These are phyloP conservation scores for Andinoacara biseriatus DNA, from an alignment of 2,113 vertebrate species.

Conservation along the genomic window DNA sequence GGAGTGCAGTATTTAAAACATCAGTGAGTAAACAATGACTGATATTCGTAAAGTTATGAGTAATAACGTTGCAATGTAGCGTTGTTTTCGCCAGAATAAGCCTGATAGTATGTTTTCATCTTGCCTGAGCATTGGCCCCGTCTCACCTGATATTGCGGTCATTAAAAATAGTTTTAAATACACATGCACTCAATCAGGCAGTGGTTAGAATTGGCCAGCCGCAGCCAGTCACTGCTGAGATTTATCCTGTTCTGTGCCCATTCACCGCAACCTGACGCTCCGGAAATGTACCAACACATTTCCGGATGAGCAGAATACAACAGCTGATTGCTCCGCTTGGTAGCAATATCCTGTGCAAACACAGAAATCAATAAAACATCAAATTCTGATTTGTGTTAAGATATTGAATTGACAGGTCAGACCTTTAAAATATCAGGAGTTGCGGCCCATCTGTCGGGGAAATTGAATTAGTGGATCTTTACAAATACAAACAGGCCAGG, in stretches of 20 bases:
- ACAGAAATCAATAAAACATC: not conserved
- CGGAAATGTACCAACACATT: not conserved
- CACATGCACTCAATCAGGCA: not conserved
- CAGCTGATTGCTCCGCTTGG: not conserved
- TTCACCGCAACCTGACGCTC: not conserved
- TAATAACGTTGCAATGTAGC: not conserved
- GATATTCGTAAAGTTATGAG: not conserved
- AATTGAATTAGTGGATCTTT: not conserved
- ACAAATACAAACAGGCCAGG: not conserved
- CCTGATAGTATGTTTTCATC: not conserved
- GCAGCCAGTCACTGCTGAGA: not conserved
- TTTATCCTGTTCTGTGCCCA: not conserved
- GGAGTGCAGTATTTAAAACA: not conserved
- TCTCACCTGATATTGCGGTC: not conserved
- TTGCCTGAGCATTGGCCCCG: not conserved
- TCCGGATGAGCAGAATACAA: not conserved
- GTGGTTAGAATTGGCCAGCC: fast-evolving
- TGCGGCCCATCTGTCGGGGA: not conserved
- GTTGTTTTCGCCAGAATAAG: not conserved
- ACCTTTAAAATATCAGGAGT: not conserved
- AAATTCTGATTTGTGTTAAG: not conserved
- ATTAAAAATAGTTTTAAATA: not conserved
- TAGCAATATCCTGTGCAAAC: not conserved
- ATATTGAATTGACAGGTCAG: not conserved
- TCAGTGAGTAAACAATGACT: not conserved